These are phyloP conservation scores for Tauraco hartlaubi DNA, from an alignment of 2,797 vertebrate genomes.

Conservation along the genomic window DNA sequence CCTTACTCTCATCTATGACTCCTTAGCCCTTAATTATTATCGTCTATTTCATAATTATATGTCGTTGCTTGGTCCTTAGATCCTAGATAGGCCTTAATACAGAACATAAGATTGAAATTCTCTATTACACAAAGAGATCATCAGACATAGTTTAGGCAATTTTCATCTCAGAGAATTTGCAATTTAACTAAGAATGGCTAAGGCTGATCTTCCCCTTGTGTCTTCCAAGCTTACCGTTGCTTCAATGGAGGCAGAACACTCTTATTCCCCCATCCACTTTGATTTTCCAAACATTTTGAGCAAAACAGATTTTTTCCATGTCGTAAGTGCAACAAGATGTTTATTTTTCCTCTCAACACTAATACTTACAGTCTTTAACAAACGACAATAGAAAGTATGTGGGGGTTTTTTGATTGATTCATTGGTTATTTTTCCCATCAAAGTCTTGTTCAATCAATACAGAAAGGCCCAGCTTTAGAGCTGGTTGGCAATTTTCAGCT, in stretches of 20 bases:
- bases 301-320: neutral
- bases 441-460: neutral
- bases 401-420: neutral
- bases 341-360: neutral
- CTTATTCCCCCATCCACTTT: neutral
- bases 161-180: neutral
- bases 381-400: neutral
- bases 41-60: neutral
- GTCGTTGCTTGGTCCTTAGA: fast-evolving
- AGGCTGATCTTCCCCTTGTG: neutral
- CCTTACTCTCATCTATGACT: neutral
- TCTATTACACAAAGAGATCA: neutral
- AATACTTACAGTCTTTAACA: neutral
- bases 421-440: neutral
- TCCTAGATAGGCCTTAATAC: neutral
- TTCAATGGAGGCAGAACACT: neutral
- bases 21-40: neutral
- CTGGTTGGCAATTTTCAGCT: neutral
- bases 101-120: neutral
- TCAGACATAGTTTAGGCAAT: neutral
- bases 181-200: neutral
- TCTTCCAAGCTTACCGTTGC: neutral
- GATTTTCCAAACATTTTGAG: neutral
- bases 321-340: neutral
- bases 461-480: neutral